Evolutionary conservation across 2,113 vertebrate genomes (phyloP).

Genomic region (Hiodon tergisus): DNA sequence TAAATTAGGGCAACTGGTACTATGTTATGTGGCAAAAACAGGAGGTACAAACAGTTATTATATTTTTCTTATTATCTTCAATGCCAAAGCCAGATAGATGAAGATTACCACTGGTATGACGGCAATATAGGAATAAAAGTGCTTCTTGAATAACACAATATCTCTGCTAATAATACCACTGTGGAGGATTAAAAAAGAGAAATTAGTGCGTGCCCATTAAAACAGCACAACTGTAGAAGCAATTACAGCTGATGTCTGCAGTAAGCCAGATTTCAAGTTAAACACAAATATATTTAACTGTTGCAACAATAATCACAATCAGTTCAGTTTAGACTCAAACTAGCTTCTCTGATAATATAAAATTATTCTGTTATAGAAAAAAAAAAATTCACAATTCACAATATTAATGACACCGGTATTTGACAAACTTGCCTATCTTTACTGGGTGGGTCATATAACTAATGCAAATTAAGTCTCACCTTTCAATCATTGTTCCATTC

Average conservation of each 20-base stretch:
- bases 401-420: background rate
- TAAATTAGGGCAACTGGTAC: too few relatives aligned
- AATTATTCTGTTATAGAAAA: too few relatives aligned
- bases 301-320: too few relatives aligned
- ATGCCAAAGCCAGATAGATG: slow-evolving; percentile 3
- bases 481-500: slow-evolving; percentile 97
- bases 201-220: slow-evolving; percentile 19
- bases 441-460: background rate
- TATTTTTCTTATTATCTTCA: slow-evolving; percentile 20
- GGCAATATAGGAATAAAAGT: slow-evolving; percentile 72
- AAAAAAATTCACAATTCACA: too few relatives aligned
- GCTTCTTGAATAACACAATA: slow-evolving; percentile 66
- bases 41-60: slow-evolving; percentile 27
- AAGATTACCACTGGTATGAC: slow-evolving; percentile 70
- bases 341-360: too few relatives aligned
- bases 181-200: slow-evolving; percentile 46
- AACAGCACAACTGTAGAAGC: background rate
- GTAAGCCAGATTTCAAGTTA: too few relatives aligned
- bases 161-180: slow-evolving; percentile 77
- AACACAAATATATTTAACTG: too few relatives aligned
- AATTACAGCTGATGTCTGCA: too few relatives aligned
- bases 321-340: too few relatives aligned
- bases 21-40: background rate
- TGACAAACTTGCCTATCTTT: background rate
- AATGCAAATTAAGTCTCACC: slow-evolving; percentile 60